Percentiles rank a stretch among this genome's conserved stretches.
These are phyloP conservation scores for Medauroidea extradentata DNA, from an alignment of 1,140 invertebrate genomes.

Conservation along the genomic window DNA sequence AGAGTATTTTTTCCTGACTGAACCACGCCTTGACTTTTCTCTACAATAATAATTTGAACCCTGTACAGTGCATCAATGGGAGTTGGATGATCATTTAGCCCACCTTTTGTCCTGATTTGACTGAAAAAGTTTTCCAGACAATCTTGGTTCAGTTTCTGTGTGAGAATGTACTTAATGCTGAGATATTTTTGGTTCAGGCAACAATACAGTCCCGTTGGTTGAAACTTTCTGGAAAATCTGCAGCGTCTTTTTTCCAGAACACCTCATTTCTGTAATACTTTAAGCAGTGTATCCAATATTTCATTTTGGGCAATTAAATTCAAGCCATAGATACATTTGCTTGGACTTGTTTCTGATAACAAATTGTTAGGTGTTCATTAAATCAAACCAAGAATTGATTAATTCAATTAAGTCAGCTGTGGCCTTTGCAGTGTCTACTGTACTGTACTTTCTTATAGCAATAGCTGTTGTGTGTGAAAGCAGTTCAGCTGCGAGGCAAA, in stretches of 20 bases:
- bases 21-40: conserved; percentile 23
- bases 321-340: conserved; percentile 14
- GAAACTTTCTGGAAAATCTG: conserved; percentile 23
- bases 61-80: conserved; percentile 11
- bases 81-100: conserved; percentile 8
- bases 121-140: conserved; percentile 18
- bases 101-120: conserved; percentile 3
- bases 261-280: conserved; percentile 17
- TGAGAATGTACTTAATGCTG: conserved; percentile 2
- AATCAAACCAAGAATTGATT: conserved; percentile 21
- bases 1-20: conserved; percentile 9
- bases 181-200: no score
- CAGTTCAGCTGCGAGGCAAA: conserved; percentile 20
- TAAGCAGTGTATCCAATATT: conserved; percentile 10
- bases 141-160: conserved; percentile 22
- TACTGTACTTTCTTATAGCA: conserved; percentile 14
- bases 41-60: conserved; percentile 14
- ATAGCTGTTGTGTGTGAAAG: conserved; percentile 21
- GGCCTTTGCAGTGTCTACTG: conserved; percentile 7
- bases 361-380: conserved; percentile 16
- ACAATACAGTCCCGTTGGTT: no score
- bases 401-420: conserved; percentile 15
- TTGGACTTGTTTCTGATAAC: not conserved
- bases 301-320: conserved; percentile 13
- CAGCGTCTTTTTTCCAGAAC: conserved; percentile 17